phyloP scores from a whole-genome alignment of 2,797 vertebrate genomes.

The Hydrocynus forskahlii region DNA sequence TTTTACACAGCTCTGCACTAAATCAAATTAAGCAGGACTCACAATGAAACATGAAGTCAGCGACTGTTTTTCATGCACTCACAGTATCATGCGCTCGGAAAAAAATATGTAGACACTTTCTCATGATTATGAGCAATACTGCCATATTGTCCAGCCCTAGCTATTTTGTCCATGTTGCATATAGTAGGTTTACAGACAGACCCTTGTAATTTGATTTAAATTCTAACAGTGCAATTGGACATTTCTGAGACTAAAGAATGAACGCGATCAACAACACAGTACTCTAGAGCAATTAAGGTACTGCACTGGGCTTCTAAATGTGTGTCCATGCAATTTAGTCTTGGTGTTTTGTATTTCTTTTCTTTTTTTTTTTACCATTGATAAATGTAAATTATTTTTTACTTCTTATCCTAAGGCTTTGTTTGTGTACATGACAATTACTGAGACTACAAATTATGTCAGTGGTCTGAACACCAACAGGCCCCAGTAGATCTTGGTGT shows the following conservation, averaged over 20 bases:
- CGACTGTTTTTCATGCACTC: no score
- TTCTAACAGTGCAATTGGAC: neutral
- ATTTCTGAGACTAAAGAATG: neutral
- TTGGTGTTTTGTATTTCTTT: neutral
- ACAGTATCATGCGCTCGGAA: no score
- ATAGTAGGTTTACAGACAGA: neutral
- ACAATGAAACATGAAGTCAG: no score
- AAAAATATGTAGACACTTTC: no score
- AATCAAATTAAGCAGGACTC: no score
- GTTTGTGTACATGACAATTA: constrained; percentile 17
- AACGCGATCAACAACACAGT: neutral
- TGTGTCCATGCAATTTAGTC: neutral
- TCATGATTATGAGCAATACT: no score
- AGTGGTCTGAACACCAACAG: neutral
- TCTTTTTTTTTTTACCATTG: constrained; percentile 6
- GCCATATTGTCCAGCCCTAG: no score
- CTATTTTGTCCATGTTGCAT: neutral
- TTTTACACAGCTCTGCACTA: no score
- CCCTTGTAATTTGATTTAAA: no score
- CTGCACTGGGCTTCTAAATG: neutral
- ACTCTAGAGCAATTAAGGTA: neutral
- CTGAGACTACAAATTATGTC: neutral
- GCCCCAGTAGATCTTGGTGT: constrained; percentile 5
- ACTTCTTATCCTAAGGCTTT: constrained; percentile 12
- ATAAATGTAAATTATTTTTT: constrained; percentile 36